These are phyloP conservation scores for Tragelaphus imberbis DNA, from an alignment of 2,113 vertebrate genomes.

Conservation along the genomic window DNA sequence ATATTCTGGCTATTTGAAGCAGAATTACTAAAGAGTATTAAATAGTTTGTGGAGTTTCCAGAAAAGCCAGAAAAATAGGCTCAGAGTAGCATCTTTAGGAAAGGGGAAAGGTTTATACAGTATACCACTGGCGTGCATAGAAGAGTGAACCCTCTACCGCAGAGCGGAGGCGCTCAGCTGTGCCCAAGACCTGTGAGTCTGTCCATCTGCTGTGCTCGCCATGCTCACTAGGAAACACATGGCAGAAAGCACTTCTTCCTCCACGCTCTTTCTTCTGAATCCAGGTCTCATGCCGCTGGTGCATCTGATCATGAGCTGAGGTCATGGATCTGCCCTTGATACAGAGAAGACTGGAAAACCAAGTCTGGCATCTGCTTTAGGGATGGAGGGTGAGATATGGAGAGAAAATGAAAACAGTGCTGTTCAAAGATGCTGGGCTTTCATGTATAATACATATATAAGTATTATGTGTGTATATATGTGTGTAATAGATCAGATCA, in stretches of 20 bases:
- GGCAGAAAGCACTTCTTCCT: not conserved
- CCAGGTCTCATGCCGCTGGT: not conserved
- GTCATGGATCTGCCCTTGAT: too few species aligned
- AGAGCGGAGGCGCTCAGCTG: rapidly evolving
- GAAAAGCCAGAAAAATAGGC: not conserved
- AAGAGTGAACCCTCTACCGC: rapidly evolving
- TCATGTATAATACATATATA: not conserved
- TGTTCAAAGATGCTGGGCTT: not conserved
- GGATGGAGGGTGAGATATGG: not conserved
- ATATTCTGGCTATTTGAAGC: not conserved
- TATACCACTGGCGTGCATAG: not conserved
- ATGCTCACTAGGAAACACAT: not conserved
- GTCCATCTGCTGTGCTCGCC: not conserved
- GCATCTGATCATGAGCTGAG: not conserved
- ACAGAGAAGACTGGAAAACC: not conserved
- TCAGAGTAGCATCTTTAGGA: not conserved
- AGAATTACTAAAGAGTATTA: not conserved
- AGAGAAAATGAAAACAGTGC: not conserved
- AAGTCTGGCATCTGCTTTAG: not conserved
- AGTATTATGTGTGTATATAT: not conserved
- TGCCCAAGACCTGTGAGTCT: not conserved
- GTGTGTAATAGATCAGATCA: not conserved
- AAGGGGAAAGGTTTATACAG: not conserved
- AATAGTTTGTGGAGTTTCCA: not conserved
- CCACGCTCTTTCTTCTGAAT: not conserved